phyloP scores from a whole-genome alignment of 2,797 vertebrate genomes.

The Vespertilio murinus region DNA sequence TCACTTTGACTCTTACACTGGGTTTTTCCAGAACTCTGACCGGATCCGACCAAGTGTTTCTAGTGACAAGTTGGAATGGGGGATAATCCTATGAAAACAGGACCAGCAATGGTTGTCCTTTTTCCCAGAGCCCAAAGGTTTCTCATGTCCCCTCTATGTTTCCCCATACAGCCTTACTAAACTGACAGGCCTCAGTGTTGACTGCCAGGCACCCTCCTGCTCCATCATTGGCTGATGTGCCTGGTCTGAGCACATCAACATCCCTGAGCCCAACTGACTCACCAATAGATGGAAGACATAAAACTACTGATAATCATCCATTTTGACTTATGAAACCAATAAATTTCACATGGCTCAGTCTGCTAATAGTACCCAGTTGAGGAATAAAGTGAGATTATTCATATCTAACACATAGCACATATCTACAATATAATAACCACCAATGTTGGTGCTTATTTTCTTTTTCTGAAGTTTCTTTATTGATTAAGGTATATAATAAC shows the following conservation, averaged over 20 bases:
- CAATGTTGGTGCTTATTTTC: neutral
- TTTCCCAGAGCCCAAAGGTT: neutral
- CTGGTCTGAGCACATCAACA: neutral
- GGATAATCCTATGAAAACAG: neutral
- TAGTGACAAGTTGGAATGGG: neutral
- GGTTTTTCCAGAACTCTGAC: neutral
- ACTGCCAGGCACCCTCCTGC: neutral
- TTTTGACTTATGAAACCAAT: neutral
- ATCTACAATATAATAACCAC: neutral
- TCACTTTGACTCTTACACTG: neutral
- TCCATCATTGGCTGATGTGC: too few relatives aligned
- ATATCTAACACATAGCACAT: neutral
- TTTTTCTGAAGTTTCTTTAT: too few relatives aligned
- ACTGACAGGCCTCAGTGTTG: neutral
- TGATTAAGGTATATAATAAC: too few relatives aligned
- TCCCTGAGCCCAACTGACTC: neutral
- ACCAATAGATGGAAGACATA: neutral
- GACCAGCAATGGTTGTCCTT: rapidly evolving
- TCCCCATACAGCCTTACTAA: neutral
- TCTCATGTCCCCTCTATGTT: neutral
- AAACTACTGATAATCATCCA: neutral
- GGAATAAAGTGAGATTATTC: neutral
- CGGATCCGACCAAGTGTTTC: neutral
- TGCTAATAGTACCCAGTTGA: neutral
- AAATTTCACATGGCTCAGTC: neutral